Percentiles rank a stretch among this genome's conserved stretches.
These are phyloP conservation scores for Aplysia californica DNA, from an alignment of 1,140 invertebrate genomes.

Conservation along the genomic window DNA sequence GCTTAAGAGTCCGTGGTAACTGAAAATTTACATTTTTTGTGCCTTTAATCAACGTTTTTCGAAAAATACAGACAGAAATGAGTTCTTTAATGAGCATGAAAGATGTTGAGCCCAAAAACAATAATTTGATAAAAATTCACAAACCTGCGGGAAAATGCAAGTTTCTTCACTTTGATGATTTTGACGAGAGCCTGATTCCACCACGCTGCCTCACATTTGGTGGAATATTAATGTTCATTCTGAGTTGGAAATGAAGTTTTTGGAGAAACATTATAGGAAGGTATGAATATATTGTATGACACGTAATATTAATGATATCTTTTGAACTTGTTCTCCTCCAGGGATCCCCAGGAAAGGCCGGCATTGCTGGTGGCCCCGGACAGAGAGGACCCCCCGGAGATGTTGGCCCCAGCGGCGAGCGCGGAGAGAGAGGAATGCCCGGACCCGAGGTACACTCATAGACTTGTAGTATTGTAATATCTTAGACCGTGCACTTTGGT, in stretches of 20 bases:
- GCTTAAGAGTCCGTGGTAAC: too few relatives aligned
- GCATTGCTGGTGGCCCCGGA: conserved; percentile 42
- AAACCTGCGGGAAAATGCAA: too few relatives aligned
- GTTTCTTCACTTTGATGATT: too few relatives aligned
- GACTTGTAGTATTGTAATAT: background rate
- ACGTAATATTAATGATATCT: background rate
- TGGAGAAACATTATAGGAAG: background rate
- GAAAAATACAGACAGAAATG: too few relatives aligned
- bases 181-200: too few relatives aligned
- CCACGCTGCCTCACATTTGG: too few relatives aligned
- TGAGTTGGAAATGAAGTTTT: background rate
- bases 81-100: too few relatives aligned
- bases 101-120: too few relatives aligned
- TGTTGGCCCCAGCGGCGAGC: conserved; percentile 43
- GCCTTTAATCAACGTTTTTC: too few relatives aligned
- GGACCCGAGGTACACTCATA: conserved; percentile 42
- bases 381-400: conserved; percentile 47
- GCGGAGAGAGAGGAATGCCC: conserved; percentile 44
- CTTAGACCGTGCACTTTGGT: too few relatives aligned
- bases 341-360: conserved; percentile 41
- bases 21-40: too few relatives aligned
- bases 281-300: background rate
- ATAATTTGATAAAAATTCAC: too few relatives aligned
- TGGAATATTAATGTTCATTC: background rate
- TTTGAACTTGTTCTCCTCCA: conserved; percentile 12